A percentile compares a stretch with the other conserved stretches of the same genome.
Conservation (phyloP, 2,113 vertebrate species). For the Vulpes lagopus region DNA sequence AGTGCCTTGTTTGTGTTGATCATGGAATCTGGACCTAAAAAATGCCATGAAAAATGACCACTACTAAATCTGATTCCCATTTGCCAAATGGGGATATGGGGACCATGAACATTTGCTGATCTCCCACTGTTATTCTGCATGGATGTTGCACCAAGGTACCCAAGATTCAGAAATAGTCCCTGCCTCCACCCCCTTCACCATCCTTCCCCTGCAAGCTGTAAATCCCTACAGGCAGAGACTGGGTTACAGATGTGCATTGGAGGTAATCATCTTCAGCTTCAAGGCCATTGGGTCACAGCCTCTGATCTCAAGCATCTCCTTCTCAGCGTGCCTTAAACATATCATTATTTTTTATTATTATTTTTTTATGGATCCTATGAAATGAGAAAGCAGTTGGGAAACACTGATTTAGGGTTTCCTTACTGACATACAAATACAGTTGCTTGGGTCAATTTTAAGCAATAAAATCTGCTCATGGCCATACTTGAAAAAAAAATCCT, state of each 20-base stretch:
- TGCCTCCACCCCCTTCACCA: neutral
- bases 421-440: neutral
- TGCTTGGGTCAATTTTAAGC: neutral
- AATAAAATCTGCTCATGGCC: neutral
- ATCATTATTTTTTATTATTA: neutral
- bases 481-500: neutral
- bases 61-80: neutral
- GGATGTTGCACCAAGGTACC: neutral
- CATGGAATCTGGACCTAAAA: neutral
- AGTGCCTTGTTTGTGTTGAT: neutral
- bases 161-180: neutral
- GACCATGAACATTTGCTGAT: too few species aligned
- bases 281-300: too few species aligned
- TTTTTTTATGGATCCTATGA: neutral
- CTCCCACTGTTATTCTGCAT: neutral
- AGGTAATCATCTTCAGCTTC: neutral
- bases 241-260: too few species aligned
- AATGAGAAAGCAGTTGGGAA: neutral
- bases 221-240: neutral
- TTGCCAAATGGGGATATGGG: neutral
- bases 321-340: neutral
- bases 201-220: neutral
- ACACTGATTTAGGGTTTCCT: neutral
- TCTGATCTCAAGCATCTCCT: neutral
- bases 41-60: neutral